These are phyloP conservation scores for Phrynocephalus vlangalii DNA, from an alignment of 2,797 vertebrate genomes.

Conservation along the genomic window DNA sequence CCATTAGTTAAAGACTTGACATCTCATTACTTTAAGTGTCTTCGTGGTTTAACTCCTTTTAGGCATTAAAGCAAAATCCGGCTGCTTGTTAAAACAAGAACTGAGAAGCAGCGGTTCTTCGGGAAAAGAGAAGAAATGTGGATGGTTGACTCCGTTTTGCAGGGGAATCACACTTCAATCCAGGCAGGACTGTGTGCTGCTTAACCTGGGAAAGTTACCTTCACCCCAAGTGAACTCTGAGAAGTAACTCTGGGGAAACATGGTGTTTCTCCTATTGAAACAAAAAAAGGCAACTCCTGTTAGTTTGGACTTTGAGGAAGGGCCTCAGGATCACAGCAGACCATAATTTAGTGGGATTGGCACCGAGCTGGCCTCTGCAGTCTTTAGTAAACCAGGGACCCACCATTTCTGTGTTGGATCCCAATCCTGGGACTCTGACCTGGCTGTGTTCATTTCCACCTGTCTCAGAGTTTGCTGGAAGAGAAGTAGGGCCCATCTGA, in stretches of 20 bases:
- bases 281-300: not conserved
- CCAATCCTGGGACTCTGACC: not conserved
- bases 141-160: conserved; percentile 4
- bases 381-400: not conserved
- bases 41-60: conserved; percentile 58
- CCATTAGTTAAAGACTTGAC: conserved; percentile 59
- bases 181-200: not conserved
- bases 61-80: conserved; percentile 52
- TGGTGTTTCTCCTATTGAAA: not conserved
- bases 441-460: not conserved
- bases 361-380: not conserved
- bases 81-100: conserved; percentile 59
- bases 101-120: conserved; percentile 29
- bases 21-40: conserved; percentile 57
- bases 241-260: conserved; percentile 12
- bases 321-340: not conserved
- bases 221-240: not conserved
- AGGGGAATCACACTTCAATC: not conserved
- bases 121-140: conserved; percentile 5
- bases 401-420: too few relatives aligned
- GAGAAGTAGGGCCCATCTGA: too few relatives aligned
- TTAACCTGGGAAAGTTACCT: not conserved
- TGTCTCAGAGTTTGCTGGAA: too few relatives aligned
- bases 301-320: not conserved
- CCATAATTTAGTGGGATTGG: not conserved